phyloP scores from a whole-genome alignment of 2,113 vertebrate species.

The Coracopsis vasa region DNA sequence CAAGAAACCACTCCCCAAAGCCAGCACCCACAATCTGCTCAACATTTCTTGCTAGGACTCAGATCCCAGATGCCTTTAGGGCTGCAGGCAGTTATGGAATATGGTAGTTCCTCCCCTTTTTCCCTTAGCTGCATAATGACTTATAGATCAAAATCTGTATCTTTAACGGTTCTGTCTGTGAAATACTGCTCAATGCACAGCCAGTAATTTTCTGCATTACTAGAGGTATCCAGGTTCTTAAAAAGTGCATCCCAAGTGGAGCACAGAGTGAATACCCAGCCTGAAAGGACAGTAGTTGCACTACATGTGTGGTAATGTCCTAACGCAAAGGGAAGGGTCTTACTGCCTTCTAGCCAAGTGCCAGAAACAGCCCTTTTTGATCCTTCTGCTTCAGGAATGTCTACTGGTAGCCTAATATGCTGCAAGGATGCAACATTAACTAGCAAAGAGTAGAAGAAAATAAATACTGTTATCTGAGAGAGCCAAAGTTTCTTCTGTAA shows the following conservation, averaged over 20 bases:
- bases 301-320: background rate
- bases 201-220: background rate
- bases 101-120: background rate
- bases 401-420: background rate
- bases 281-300: background rate
- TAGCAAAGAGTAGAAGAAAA: background rate
- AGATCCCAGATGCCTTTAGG: background rate
- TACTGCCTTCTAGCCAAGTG: background rate
- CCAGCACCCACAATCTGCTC: background rate
- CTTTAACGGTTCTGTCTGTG: rapidly evolving
- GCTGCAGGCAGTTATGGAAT: background rate
- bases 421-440: background rate
- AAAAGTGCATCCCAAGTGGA: background rate
- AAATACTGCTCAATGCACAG: background rate
- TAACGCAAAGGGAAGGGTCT: background rate
- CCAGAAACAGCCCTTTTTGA: background rate
- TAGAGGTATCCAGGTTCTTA: background rate
- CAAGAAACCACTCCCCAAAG: background rate
- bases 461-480: background rate
- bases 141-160: background rate
- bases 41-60: background rate
- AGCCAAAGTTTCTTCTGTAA: background rate
- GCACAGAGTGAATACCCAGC: background rate
- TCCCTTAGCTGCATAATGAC: background rate
- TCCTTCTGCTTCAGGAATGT: background rate